Percentiles rank a stretch among this genome's conserved stretches.
These are phyloP conservation scores for Chascanopsetta lugubris DNA, from an alignment of 2,113 vertebrate species.

Conservation along the genomic window DNA sequence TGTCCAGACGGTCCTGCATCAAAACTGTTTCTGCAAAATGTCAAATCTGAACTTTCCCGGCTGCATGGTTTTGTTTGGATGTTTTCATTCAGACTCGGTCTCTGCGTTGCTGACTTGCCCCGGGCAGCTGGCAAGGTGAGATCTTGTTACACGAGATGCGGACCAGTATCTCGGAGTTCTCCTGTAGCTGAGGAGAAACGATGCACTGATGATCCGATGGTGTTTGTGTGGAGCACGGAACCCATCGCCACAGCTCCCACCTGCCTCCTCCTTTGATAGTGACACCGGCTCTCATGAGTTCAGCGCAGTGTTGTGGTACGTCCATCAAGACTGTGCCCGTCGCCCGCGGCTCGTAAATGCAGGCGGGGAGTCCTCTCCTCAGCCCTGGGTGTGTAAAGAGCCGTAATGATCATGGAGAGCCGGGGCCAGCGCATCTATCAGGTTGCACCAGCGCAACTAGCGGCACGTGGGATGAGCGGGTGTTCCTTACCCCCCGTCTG, in stretches of 20 bases:
- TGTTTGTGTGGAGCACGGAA: conserved; percentile 9
- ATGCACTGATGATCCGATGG: background rate
- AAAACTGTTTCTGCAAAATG: too few relatives aligned
- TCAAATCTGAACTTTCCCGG: background rate
- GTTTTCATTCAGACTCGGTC: too few relatives aligned
- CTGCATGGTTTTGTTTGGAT: background rate
- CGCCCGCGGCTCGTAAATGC: conserved; percentile 18
- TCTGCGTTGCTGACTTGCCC: background rate
- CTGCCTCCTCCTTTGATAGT: conserved; percentile 23
- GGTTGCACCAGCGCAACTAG: conserved; percentile 12
- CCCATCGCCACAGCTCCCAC: background rate
- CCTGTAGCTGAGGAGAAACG: background rate
- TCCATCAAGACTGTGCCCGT: conserved; percentile 21
- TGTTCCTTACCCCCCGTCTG: conserved; percentile 34
- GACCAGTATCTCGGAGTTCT: background rate
- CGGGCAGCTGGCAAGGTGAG: background rate
- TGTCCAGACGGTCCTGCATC: too few relatives aligned
- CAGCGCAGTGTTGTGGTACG: conserved; percentile 9
- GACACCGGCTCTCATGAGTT: conserved; percentile 27
- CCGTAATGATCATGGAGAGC: conserved; percentile 52
- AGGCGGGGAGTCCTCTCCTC: conserved; percentile 29
- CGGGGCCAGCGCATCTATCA: conserved; percentile 29
- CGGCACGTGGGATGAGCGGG: conserved; percentile 25
- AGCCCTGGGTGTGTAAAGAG: conserved; percentile 19
- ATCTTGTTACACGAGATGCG: background rate